Percentiles rank a stretch among this genome's conserved stretches.
Evolutionary conservation across 1,140 invertebrate genomes (phyloP).

Genomic region (Drosophila bipectinata): DNA sequence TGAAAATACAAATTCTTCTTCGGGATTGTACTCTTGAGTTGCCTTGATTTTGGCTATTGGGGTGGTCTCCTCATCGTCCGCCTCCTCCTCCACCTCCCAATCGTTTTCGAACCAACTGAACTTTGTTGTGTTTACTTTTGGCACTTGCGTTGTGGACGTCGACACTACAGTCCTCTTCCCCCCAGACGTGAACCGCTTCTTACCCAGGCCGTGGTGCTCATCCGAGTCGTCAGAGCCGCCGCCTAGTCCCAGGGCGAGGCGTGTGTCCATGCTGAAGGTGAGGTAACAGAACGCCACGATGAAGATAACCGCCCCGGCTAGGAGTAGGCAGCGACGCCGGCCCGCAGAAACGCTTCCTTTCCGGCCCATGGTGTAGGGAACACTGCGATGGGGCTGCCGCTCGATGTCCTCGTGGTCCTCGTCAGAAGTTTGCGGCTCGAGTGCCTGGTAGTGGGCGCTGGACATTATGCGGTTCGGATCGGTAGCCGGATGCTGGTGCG

Average conservation of each 20-base stretch:
- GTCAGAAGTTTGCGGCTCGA: slow-evolving; percentile 49
- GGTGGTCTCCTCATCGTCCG: background rate
- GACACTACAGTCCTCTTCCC: background rate
- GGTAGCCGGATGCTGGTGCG: background rate
- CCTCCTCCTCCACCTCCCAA: too few species aligned
- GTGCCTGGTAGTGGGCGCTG: slow-evolving; percentile 71
- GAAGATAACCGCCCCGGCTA: slow-evolving; percentile 16
- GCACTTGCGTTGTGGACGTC: background rate
- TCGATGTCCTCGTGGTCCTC: slow-evolving; percentile 46
- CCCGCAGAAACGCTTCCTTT: slow-evolving; percentile 16
- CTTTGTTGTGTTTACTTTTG: background rate
- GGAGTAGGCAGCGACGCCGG: slow-evolving; percentile 38
- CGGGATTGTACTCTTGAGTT: background rate
- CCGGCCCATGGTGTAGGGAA: slow-evolving; percentile 20
- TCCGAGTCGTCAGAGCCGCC: slow-evolving; percentile 34
- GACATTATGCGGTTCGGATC: slow-evolving; percentile 52
- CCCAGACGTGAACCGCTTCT: slow-evolving; percentile 22
- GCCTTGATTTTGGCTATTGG: background rate
- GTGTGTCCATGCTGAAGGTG: slow-evolving; percentile 38
- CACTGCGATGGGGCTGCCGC: slow-evolving; percentile 19
- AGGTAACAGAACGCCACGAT: slow-evolving; percentile 54
- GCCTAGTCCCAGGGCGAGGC: slow-evolving; percentile 39
- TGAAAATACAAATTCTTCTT: background rate
- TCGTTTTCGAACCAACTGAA: background rate
- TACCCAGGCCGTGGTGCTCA: slow-evolving; percentile 59